Conservation (phyloP, 2,888 invertebrate species). For the Tolmerus cingulatus region DNA sequence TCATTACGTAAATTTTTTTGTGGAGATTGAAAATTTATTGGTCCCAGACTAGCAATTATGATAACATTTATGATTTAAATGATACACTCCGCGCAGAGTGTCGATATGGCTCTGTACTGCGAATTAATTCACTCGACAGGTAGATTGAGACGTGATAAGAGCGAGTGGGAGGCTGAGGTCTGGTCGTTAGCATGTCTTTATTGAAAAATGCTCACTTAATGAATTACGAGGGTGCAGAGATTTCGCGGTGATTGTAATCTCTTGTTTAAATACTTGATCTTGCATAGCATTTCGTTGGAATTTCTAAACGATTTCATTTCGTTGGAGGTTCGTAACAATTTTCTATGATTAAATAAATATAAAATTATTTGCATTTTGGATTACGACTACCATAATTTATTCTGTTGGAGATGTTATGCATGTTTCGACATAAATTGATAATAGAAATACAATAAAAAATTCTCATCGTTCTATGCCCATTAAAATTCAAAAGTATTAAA, state of each 20-base stretch:
- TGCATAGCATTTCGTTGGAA: neutral
- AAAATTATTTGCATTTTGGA: too few species aligned
- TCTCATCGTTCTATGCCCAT: too few species aligned
- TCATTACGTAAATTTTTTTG: neutral
- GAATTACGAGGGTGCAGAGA: neutral
- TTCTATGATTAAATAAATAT: too few species aligned
- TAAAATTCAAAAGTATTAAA: too few species aligned
- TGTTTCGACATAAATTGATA: too few species aligned
- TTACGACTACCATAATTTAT: too few species aligned
- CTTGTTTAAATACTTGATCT: neutral
- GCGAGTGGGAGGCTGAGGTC: neutral
- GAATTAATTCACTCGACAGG: neutral
- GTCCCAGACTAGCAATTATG: neutral
- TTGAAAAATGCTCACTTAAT: neutral
- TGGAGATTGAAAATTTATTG: conserved; percentile 2
- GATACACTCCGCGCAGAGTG: neutral
- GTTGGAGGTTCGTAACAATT: too few species aligned
- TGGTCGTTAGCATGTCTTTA: neutral
- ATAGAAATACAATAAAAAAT: too few species aligned
- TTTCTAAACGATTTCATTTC: neutral
- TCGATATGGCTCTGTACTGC: neutral
- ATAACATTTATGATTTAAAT: conserved; percentile 8
- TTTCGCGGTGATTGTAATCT: neutral
- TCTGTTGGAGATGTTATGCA: too few species aligned
- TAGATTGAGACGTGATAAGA: neutral